Conservation (phyloP, 2,888 invertebrate genomes). For the Melanargia galathea region DNA sequence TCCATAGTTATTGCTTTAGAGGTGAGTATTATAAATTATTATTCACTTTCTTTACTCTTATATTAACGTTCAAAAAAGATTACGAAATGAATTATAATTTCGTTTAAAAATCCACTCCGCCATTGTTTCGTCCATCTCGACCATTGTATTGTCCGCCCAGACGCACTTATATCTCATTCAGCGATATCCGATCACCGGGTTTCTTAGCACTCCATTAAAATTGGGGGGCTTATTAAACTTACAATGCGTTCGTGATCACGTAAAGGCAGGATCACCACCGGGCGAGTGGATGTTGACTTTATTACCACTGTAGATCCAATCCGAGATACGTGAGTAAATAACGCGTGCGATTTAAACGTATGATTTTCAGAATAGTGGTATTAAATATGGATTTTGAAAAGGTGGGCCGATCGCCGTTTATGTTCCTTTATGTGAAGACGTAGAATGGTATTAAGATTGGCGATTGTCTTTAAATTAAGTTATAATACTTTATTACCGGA, state of each 20-base stretch:
- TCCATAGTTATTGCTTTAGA: too few species aligned
- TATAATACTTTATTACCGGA: neutral
- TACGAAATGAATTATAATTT: neutral
- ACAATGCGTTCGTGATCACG: constrained; percentile 71
- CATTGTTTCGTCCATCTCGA: constrained; percentile 22
- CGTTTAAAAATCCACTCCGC: neutral
- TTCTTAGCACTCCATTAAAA: constrained; percentile 77
- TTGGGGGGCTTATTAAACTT: constrained; percentile 59
- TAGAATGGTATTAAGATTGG: constrained; percentile 18
- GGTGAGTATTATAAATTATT: too few species aligned
- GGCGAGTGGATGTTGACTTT: constrained; percentile 50
- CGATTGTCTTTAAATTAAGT: constrained; percentile 16
- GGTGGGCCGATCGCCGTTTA: constrained; percentile 7
- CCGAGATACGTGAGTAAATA: constrained; percentile 60
- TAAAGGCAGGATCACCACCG: constrained; percentile 62
- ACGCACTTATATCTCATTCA: constrained; percentile 29
- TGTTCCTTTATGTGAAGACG: constrained; percentile 4
- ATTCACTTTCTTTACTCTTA: too few species aligned
- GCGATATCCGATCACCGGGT: constrained; percentile 55
- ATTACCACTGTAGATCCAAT: constrained; percentile 55
- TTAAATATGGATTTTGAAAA: constrained; percentile 13
- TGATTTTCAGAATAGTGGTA: constrained; percentile 22
- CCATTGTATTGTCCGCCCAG: constrained; percentile 20
- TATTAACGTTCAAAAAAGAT: too few species aligned
- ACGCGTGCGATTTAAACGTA: constrained; percentile 45